phyloP scores from a whole-genome alignment of 2,113 vertebrate genomes.

The Deroptyus accipitrinus region DNA sequence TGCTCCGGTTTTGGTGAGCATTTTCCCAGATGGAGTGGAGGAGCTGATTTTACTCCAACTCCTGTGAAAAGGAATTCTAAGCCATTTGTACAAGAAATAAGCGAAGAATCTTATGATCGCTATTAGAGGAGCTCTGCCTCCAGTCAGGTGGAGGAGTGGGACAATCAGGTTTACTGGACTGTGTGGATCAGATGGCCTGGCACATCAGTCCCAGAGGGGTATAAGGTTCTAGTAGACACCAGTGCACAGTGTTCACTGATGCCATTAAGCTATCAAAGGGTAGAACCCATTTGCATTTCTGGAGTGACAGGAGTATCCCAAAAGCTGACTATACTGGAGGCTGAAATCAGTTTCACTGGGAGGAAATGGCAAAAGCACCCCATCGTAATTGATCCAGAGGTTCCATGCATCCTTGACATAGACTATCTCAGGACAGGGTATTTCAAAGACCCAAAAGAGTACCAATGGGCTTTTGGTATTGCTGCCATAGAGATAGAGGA shows the following conservation, averaged over 20 bases:
- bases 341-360: background rate
- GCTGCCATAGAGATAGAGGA: background rate
- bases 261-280: background rate
- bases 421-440: background rate
- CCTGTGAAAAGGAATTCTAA: background rate
- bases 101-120: background rate
- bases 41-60: background rate
- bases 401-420: background rate
- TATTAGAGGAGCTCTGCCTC: background rate
- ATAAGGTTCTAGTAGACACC: background rate
- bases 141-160: background rate
- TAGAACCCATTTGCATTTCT: background rate
- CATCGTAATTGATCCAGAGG: background rate
- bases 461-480: background rate
- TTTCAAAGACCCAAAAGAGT: background rate
- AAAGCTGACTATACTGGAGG: background rate
- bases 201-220: background rate
- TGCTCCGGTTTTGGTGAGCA: background rate
- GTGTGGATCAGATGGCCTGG: background rate
- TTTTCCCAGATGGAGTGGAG: background rate
- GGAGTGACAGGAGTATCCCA: background rate
- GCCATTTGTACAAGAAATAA: background rate
- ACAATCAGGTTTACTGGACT: background rate
- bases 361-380: background rate
- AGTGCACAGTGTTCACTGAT: background rate